Conservation (phyloP, 2,888 invertebrate genomes). For the Ochlodes sylvanus region DNA sequence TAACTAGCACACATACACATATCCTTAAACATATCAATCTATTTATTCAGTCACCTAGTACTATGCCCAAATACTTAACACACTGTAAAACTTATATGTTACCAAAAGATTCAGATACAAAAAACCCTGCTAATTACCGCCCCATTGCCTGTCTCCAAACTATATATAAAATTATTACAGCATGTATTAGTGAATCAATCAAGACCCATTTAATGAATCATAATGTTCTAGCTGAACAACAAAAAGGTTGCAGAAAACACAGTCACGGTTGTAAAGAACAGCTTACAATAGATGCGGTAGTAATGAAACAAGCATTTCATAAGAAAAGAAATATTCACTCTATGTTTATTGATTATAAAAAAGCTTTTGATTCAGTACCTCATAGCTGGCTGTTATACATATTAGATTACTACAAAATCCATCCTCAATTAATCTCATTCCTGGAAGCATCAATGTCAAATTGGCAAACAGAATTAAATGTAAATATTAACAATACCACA, state of each 20-base stretch:
- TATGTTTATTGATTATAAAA: conserved; percentile 1
- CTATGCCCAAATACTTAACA: conserved; percentile 39
- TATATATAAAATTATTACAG: conserved; percentile 30
- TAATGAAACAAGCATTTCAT: too few relatives aligned
- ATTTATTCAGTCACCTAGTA: conserved; percentile 26
- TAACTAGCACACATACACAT: conserved; percentile 26
- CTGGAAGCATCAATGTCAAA: neutral
- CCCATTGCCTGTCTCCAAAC: neutral
- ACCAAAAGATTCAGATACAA: conserved; percentile 25
- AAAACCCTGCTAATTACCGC: conserved; percentile 31
- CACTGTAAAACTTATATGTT: conserved; percentile 42
- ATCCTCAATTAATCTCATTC: neutral
- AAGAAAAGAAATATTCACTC: conserved; percentile 13
- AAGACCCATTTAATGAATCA: neutral
- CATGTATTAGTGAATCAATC: conserved; percentile 18
- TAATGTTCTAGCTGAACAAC: neutral
- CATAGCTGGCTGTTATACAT: neutral
- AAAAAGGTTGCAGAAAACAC: too few relatives aligned
- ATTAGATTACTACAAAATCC: neutral
- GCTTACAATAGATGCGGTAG: too few relatives aligned
- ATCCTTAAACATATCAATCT: conserved; percentile 33
- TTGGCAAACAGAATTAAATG: neutral
- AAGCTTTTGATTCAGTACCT: neutral
- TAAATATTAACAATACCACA: neutral
- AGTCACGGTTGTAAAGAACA: too few relatives aligned